phyloP scores from a whole-genome alignment of 2,888 invertebrate species.

The Noctuana brunneofusca region DNA sequence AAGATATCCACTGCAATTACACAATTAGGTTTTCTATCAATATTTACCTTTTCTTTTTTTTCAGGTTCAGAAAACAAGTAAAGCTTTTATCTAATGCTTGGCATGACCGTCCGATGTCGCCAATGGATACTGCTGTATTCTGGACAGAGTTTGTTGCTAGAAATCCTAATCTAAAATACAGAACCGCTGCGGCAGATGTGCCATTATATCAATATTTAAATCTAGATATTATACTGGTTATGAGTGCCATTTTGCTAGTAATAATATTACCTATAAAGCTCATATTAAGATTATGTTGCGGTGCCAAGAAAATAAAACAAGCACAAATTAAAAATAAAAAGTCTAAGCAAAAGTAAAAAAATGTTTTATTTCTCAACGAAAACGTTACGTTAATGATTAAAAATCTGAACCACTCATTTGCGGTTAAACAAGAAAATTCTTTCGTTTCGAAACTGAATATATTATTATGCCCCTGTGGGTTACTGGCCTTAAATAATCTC shows the following conservation, averaged over 20 bases:
- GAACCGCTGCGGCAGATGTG: constrained; percentile 79
- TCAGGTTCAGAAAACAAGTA: constrained; percentile 68
- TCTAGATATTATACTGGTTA: constrained; percentile 55
- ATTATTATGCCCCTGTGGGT: no score
- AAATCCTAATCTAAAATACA: constrained; percentile 72
- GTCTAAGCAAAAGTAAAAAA: constrained; percentile 38
- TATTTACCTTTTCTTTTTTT: no score
- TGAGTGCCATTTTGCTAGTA: constrained; percentile 40
- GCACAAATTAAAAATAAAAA: constrained; percentile 35
- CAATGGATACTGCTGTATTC: constrained; percentile 84
- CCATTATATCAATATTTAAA: constrained; percentile 79
- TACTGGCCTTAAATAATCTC: background rate
- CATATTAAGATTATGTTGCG: constrained; percentile 39
- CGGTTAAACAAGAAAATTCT: no score
- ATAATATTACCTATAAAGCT: constrained; percentile 39
- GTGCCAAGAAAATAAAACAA: constrained; percentile 36
- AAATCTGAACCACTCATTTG: no score
- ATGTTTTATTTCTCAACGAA: background rate
- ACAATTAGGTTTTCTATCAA: no score
- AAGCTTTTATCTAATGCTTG: constrained; percentile 78
- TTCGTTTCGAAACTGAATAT: no score
- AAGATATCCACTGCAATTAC: no score
- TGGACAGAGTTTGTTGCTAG: constrained; percentile 86
- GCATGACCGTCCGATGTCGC: constrained; percentile 82
- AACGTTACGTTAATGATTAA: no score